phyloP scores from a whole-genome alignment of 2,888 invertebrate genomes.

The Formica aserva region DNA sequence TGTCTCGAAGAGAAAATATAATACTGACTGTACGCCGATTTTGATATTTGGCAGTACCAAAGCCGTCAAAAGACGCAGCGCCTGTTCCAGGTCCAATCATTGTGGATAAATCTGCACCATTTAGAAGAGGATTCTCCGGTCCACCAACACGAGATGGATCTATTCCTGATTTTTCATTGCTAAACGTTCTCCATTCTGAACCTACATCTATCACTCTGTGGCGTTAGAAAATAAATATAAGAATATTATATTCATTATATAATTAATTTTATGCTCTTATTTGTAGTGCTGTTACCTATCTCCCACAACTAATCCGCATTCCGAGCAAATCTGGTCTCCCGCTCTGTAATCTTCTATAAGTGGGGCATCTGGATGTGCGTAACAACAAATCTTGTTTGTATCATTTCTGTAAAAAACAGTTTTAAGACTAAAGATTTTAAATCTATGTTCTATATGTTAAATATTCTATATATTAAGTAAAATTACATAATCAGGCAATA shows the following conservation, averaged over 20 bases:
- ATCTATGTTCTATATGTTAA: not conserved
- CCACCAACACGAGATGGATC: conserved; percentile 99
- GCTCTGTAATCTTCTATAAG: conserved; percentile 99
- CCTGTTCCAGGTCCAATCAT: conserved; percentile 92
- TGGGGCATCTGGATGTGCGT: conserved; percentile 97
- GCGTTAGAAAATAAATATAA: not conserved
- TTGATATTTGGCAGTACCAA: conserved; percentile 90
- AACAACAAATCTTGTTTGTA: conserved; percentile 94
- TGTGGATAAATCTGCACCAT: conserved; percentile 98
- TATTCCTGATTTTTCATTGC: conserved; percentile 98
- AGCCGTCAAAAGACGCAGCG: conserved; percentile 95
- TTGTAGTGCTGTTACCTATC: conserved; percentile 90
- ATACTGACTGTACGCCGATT: conserved; percentile 88
- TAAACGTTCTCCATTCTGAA: conserved; percentile 99
- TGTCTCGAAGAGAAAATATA: conserved; percentile 57
- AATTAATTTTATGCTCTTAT: conserved; percentile 18
- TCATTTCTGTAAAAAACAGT: conserved; percentile 88
- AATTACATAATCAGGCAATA: not conserved
- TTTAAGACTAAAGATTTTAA: conserved; percentile 33
- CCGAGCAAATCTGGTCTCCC: conserved; percentile 99
- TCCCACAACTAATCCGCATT: conserved; percentile 99
- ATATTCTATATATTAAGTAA: not conserved
- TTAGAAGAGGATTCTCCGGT: conserved; percentile 98
- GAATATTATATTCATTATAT: not conserved
- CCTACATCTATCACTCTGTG: conserved; percentile 99